phyloP scores from a whole-genome alignment of 1,140 invertebrate species.

The Zophobas morio region DNA sequence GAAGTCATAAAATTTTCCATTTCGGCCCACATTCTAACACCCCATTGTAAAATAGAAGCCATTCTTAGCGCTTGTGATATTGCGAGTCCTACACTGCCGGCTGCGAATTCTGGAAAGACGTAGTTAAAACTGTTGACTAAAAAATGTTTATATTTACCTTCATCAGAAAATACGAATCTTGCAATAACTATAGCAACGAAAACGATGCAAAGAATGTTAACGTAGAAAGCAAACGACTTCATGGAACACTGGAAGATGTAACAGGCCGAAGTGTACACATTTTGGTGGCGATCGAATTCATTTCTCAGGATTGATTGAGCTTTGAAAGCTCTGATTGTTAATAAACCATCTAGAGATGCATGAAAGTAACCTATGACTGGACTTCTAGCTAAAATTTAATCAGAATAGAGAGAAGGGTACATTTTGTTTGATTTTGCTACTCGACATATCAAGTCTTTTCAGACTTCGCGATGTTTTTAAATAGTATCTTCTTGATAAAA shows the following conservation, averaged over 20 bases:
- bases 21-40: slow-evolving; percentile 67
- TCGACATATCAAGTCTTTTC: too few relatives aligned
- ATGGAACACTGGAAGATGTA: slow-evolving; percentile 74
- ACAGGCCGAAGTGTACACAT: slow-evolving; percentile 78
- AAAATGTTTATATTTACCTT: background rate
- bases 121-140: slow-evolving; percentile 18
- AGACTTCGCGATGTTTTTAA: too few relatives aligned
- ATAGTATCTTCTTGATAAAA: too few relatives aligned
- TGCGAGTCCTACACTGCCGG: slow-evolving; percentile 73
- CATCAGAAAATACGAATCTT: background rate
- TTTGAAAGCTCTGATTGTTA: slow-evolving; percentile 88
- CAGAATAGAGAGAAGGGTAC: too few relatives aligned
- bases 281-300: slow-evolving; percentile 86
- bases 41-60: too few relatives aligned
- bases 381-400: slow-evolving; percentile 63
- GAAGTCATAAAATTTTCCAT: slow-evolving; percentile 85
- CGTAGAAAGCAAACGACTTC: slow-evolving; percentile 80
- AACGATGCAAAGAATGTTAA: slow-evolving; percentile 76
- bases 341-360: slow-evolving; percentile 78
- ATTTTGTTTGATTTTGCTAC: too few relatives aligned
- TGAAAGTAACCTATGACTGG: slow-evolving; percentile 80
- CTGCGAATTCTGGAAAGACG: slow-evolving; percentile 74
- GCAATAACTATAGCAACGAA: background rate
- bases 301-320: slow-evolving; percentile 83
- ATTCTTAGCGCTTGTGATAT: too few relatives aligned